These are phyloP conservation scores for Acanthochromis polyacanthus DNA, from an alignment of 2,113 vertebrate genomes.

Conservation along the genomic window DNA sequence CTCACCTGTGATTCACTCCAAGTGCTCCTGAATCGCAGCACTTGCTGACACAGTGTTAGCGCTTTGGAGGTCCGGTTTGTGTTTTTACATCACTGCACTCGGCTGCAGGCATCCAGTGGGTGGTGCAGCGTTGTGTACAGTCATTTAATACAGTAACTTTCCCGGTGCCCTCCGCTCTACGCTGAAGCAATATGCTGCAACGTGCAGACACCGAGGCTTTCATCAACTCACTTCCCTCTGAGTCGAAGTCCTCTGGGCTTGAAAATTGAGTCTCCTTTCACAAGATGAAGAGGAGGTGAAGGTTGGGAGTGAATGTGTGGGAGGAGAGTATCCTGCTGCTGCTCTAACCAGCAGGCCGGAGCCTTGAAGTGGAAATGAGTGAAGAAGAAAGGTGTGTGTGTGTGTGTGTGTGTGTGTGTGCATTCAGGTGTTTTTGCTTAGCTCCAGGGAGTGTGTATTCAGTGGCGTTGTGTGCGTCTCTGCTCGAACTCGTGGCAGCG, in stretches of 20 bases:
- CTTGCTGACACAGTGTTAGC: conserved; percentile 14
- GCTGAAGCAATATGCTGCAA: conserved; percentile 64
- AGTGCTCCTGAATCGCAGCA: conserved; percentile 9
- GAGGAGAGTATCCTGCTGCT: conserved; percentile 52
- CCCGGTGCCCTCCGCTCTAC: conserved; percentile 8
- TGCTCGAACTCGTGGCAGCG: background rate
- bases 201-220: conserved; percentile 35
- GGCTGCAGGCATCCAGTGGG: conserved; percentile 1
- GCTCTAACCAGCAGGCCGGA: conserved; percentile 59
- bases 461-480: background rate
- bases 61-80: conserved; percentile 10
- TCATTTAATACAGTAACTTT: conserved; percentile 38
- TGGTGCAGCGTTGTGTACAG: conserved; percentile 4
- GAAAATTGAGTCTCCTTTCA: conserved; percentile 40
- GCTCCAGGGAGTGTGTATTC: background rate
- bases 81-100: conserved; percentile 30
- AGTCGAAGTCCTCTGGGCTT: conserved; percentile 53
- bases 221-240: conserved; percentile 52
- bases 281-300: conserved; percentile 59
- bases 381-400: conserved; percentile 26
- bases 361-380: conserved; percentile 81
- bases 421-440: conserved; percentile 2
- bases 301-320: conserved; percentile 52
- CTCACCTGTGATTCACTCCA: conserved; percentile 25
- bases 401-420: conserved; percentile 20